phyloP scores from a whole-genome alignment of 2,113 vertebrate genomes.

The Phyllostomus discolor region DNA sequence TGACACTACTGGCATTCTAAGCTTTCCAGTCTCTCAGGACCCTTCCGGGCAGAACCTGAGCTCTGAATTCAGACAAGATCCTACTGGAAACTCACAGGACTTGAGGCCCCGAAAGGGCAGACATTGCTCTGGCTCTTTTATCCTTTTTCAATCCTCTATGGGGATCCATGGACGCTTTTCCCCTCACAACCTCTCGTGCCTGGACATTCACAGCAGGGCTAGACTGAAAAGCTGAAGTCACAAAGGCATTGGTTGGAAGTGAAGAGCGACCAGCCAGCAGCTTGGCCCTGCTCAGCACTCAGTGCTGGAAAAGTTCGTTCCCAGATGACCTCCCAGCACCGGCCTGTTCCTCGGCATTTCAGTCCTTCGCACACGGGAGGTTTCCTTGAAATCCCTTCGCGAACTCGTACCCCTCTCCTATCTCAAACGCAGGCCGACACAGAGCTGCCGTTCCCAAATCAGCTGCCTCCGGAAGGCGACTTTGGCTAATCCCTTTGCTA shows the following conservation, averaged over 20 bases:
- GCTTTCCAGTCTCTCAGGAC: not conserved
- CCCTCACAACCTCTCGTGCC: not conserved
- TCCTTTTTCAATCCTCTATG: not conserved
- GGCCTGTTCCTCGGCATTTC: not conserved
- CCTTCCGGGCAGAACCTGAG: not conserved
- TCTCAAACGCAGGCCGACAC: not conserved
- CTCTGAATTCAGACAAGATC: not conserved
- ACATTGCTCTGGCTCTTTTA: too few relatives aligned
- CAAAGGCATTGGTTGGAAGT: not conserved
- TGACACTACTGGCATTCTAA: not conserved
- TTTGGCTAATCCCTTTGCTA: constrained; percentile 53
- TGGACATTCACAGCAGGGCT: not conserved
- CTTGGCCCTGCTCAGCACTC: not conserved
- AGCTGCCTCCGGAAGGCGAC: not conserved
- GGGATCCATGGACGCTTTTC: not conserved
- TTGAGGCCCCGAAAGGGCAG: not conserved
- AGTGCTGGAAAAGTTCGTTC: not conserved
- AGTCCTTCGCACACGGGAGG: not conserved
- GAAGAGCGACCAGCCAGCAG: not conserved
- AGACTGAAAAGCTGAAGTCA: not conserved
- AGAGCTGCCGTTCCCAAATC: not conserved
- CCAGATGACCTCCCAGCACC: not conserved
- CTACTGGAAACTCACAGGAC: not conserved
- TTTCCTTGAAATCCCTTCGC: not conserved
- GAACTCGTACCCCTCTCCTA: not conserved